Percentiles rank a stretch among this genome's conserved stretches.
Evolutionary conservation across 2,113 vertebrate genomes (phyloP).

Genomic region (Pitta sordida): DNA sequence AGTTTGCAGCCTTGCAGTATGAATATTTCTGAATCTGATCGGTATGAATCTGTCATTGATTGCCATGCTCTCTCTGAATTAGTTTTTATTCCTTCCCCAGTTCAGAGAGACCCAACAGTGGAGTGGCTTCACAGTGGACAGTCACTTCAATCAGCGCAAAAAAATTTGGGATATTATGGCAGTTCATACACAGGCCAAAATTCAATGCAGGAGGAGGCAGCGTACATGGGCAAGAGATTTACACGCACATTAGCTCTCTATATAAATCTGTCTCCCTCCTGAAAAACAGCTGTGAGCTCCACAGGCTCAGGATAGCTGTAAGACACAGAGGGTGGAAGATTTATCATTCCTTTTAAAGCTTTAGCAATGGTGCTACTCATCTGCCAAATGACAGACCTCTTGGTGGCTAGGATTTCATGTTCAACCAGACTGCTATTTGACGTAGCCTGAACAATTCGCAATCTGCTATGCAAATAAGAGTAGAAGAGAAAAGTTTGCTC

Average conservation of each 20-base stretch:
- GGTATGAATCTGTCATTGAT: not conserved
- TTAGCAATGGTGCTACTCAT: not conserved
- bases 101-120: not conserved
- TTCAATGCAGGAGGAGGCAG: not conserved
- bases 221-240: not conserved
- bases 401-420: not conserved
- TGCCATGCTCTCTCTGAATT: not conserved
- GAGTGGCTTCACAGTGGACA: not conserved
- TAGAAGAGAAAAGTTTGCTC: not conserved
- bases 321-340: not conserved
- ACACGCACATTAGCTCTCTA: not conserved
- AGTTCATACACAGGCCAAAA: not conserved
- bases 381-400: not conserved
- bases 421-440: not conserved
- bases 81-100: not conserved
- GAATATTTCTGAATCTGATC: not conserved
- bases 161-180: not conserved
- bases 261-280: not conserved
- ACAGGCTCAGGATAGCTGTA: not conserved
- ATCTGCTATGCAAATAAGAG: not conserved
- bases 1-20: not conserved
- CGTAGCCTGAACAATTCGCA: not conserved
- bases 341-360: slow-evolving; percentile 14
- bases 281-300: not conserved
- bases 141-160: not conserved